phyloP scores from a whole-genome alignment of 2,797 vertebrate genomes.

The Lutjanus argentimaculatus region DNA sequence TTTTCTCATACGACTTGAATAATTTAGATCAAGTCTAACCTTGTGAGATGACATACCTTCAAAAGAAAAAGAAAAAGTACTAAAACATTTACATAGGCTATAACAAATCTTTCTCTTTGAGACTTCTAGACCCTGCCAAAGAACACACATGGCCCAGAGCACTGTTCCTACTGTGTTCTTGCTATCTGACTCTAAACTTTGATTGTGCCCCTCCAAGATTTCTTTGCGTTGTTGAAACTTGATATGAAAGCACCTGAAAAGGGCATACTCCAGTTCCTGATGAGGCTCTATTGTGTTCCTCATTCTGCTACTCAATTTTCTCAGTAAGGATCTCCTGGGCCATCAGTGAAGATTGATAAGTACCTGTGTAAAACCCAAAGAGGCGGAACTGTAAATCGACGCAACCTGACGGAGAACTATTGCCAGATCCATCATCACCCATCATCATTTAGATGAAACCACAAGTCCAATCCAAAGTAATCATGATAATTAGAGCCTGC shows the following conservation, averaged over 20 bases:
- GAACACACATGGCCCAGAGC: conserved; percentile 42
- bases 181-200: conserved; percentile 51
- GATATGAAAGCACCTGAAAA: conserved; percentile 62
- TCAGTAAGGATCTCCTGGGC: conserved; percentile 43
- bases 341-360: conserved; percentile 50
- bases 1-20: conserved; percentile 25
- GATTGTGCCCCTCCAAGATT: conserved; percentile 49
- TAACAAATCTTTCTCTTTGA: conserved; percentile 55
- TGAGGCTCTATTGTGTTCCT: conserved; percentile 60
- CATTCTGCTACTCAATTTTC: conserved; percentile 56
- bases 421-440: conserved; percentile 38
- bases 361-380: conserved; percentile 37
- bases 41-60: conserved; percentile 39
- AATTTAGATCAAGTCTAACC: conserved; percentile 50
- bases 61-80: conserved; percentile 26
- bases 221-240: conserved; percentile 62
- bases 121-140: conserved; percentile 25
- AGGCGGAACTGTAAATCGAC: conserved; percentile 51
- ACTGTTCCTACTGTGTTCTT: conserved; percentile 43
- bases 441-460: conserved; percentile 30
- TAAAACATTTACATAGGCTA: conserved; percentile 22
- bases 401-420: conserved; percentile 11
- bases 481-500: conserved; percentile 34
- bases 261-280: conserved; percentile 39
- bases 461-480: conserved; percentile 21